Percentiles rank a stretch among this genome's conserved stretches.
Conservation (phyloP, 2,113 vertebrate genomes). For the Osmerus eperlanus region DNA sequence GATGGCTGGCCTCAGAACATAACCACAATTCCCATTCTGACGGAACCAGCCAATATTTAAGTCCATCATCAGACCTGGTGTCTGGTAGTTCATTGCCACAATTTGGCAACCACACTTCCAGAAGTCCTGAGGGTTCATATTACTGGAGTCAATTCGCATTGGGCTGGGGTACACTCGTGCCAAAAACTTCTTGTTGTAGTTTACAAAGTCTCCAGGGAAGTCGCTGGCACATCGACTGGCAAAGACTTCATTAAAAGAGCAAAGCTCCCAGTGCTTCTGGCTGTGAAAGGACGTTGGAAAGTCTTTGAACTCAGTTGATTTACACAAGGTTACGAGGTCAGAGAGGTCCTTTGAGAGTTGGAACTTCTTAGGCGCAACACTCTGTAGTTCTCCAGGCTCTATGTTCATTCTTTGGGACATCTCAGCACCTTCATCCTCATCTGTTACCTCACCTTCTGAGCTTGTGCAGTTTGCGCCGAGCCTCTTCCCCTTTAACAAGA, state of each 20-base stretch:
- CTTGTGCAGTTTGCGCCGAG: constrained; percentile 80
- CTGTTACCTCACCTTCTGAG: constrained; percentile 91
- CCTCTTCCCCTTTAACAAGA: constrained; percentile 93
- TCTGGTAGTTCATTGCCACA: constrained; percentile 98
- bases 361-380: constrained; percentile 77
- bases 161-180: constrained; percentile 92
- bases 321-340: constrained; percentile 91
- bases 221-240: constrained; percentile 90
- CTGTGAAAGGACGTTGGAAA: constrained; percentile 89
- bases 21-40: constrained; percentile 96
- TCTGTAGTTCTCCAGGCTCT: constrained; percentile 78
- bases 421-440: constrained; percentile 95
- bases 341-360: constrained; percentile 95
- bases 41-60: constrained; percentile 96
- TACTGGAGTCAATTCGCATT: constrained; percentile 98
- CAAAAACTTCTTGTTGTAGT: constrained; percentile 96
- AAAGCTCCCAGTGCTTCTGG: constrained; percentile 97
- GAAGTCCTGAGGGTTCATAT: constrained; percentile 99
- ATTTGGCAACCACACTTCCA: constrained; percentile 99
- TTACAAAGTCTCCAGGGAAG: constrained; percentile 94
- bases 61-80: constrained; percentile 97
- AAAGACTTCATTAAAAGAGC: constrained; percentile 95
- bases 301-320: constrained; percentile 93
- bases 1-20: constrained; percentile 91
- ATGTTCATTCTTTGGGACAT: constrained; percentile 89